Conservation (phyloP, 2,797 vertebrate genomes). For the Zenarchopterus dispar region DNA sequence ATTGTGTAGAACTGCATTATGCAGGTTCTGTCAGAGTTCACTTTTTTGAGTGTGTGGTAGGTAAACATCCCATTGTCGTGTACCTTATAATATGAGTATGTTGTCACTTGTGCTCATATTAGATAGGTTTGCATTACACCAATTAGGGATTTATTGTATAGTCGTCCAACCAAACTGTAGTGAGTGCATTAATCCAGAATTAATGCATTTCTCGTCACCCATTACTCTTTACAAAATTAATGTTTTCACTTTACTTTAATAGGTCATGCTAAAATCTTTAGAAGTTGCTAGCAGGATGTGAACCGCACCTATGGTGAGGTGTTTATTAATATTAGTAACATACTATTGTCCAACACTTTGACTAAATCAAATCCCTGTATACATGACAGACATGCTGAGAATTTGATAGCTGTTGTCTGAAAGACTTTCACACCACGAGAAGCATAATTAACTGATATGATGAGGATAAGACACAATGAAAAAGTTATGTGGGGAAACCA, state of each 20-base stretch:
- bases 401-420: not conserved
- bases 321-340: no score
- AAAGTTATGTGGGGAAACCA: no score
- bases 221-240: no score
- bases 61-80: constrained; percentile 5
- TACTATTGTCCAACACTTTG: no score
- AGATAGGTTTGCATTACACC: not conserved
- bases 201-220: no score
- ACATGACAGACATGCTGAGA: constrained; percentile 1
- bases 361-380: not conserved
- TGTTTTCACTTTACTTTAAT: no score
- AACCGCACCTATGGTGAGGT: no score
- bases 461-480: constrained; percentile 8
- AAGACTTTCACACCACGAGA: not conserved
- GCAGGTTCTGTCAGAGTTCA: constrained; percentile 21
- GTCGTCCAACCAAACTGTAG: not conserved
- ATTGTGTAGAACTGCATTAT: constrained; percentile 30
- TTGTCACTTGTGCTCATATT: not conserved
- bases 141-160: constrained; percentile 3
- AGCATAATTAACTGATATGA: not conserved
- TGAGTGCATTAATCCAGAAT: no score
- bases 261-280: no score
- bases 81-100: not conserved
- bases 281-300: no score
- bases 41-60: constrained; percentile 27